A percentile compares a stretch with the other conserved stretches of the same genome.
Conservation (phyloP, 2,113 vertebrate species). For the Mirounga angustirostris region DNA sequence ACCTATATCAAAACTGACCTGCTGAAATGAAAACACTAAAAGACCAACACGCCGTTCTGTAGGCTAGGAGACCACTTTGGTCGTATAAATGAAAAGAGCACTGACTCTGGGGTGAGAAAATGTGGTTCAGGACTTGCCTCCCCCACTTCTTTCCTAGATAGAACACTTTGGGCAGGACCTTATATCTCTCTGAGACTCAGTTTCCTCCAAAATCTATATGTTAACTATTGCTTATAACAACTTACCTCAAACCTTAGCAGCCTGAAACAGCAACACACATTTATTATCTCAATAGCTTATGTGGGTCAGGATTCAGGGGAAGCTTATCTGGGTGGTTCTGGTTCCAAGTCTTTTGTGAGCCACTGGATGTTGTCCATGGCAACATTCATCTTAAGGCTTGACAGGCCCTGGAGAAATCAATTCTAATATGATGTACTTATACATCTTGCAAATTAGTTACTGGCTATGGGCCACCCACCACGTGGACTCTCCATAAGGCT, state of each 20-base stretch:
- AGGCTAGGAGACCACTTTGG: background rate
- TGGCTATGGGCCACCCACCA: background rate
- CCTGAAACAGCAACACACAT: background rate
- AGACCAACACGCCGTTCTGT: background rate
- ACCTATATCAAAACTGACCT: background rate
- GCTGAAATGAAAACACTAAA: background rate
- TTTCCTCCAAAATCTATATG: background rate
- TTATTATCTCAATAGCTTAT: background rate
- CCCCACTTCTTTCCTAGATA: background rate
- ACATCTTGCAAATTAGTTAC: background rate
- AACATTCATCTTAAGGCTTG: background rate
- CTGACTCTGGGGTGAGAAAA: background rate
- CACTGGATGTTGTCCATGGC: background rate
- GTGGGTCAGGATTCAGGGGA: background rate
- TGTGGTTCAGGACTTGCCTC: background rate
- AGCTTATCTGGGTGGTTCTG: background rate
- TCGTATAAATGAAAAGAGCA: background rate
- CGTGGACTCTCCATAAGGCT: fast-evolving
- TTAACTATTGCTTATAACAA: background rate
- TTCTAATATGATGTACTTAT: background rate
- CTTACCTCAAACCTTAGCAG: background rate
- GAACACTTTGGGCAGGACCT: background rate
- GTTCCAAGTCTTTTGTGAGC: background rate
- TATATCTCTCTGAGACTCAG: background rate
- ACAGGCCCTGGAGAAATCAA: background rate